phyloP scores from a whole-genome alignment of 1,140 invertebrate species.

The Magallana angulata region DNA sequence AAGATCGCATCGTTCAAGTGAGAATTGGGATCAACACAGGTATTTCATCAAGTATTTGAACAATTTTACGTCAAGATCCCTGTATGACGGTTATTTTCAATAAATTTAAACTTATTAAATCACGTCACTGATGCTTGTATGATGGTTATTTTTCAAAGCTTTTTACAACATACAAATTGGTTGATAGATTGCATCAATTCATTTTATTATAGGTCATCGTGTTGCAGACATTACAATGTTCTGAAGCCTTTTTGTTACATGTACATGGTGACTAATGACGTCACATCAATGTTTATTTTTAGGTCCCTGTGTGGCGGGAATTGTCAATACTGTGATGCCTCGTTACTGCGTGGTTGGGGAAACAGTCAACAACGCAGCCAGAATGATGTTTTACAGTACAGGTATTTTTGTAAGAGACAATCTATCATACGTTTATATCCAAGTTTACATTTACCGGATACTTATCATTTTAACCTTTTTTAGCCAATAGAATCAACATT shows the following conservation, averaged over 20 bases:
- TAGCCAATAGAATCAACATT: conserved; percentile 44
- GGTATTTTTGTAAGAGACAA: neutral
- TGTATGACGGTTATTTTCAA: conserved; percentile 34
- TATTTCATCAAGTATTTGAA: neutral
- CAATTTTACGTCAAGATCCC: neutral
- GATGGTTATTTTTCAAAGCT: too few relatives aligned
- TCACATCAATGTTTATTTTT: neutral
- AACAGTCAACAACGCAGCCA: conserved; percentile 44
- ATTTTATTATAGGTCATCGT: too few relatives aligned
- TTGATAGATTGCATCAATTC: too few relatives aligned
- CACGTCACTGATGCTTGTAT: too few relatives aligned
- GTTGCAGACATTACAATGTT: too few relatives aligned
- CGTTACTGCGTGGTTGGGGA: conserved; percentile 47
- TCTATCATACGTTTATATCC: too few relatives aligned
- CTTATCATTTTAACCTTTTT: neutral
- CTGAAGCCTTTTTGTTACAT: too few relatives aligned
- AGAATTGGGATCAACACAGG: conserved; percentile 71
- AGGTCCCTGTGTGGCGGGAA: conserved; percentile 48
- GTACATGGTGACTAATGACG: too few relatives aligned
- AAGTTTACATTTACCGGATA: too few relatives aligned
- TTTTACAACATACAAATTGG: too few relatives aligned
- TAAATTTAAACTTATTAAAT: too few relatives aligned
- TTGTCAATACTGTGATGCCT: conserved; percentile 38
- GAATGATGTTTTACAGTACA: conserved; percentile 45
- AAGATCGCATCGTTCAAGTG: conserved; percentile 61